These are phyloP conservation scores for Paramisgurnus dabryanus DNA, from an alignment of 2,113 vertebrate species.

Conservation along the genomic window DNA sequence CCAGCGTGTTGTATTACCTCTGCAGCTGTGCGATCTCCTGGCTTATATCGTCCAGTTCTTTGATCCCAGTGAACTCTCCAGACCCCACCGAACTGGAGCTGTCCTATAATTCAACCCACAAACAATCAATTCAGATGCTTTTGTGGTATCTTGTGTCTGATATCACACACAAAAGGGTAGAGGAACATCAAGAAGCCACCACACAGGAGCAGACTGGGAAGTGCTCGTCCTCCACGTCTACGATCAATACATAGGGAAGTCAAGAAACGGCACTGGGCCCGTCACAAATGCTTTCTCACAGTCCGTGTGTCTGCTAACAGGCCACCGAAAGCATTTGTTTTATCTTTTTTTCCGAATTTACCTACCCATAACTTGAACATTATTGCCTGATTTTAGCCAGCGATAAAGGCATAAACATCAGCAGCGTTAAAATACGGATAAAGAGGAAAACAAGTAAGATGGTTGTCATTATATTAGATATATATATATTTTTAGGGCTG, in stretches of 20 bases:
- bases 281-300: slow-evolving; percentile 69
- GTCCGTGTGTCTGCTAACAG: slow-evolving; percentile 21
- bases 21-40: slow-evolving; percentile 95
- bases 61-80: slow-evolving; percentile 93
- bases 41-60: slow-evolving; percentile 94
- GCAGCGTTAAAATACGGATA: slow-evolving; percentile 51
- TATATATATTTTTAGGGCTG: background rate
- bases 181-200: slow-evolving; percentile 38
- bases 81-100: slow-evolving; percentile 88
- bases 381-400: slow-evolving; percentile 66
- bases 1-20: slow-evolving; percentile 74
- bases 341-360: slow-evolving; percentile 55
- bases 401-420: slow-evolving; percentile 45
- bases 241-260: slow-evolving; percentile 49
- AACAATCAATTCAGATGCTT: slow-evolving; percentile 8
- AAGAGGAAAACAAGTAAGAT: slow-evolving; percentile 48
- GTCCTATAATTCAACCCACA: slow-evolving; percentile 75
- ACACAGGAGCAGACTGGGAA: slow-evolving; percentile 33
- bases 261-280: slow-evolving; percentile 50
- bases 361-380: slow-evolving; percentile 76
- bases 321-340: slow-evolving; percentile 66
- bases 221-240: slow-evolving; percentile 45
- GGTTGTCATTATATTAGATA: background rate
- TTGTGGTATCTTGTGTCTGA: too few relatives aligned
- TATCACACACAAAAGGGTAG: slow-evolving; percentile 52